phyloP scores from a whole-genome alignment of 2,797 vertebrate species.

The Pampus argenteus region DNA sequence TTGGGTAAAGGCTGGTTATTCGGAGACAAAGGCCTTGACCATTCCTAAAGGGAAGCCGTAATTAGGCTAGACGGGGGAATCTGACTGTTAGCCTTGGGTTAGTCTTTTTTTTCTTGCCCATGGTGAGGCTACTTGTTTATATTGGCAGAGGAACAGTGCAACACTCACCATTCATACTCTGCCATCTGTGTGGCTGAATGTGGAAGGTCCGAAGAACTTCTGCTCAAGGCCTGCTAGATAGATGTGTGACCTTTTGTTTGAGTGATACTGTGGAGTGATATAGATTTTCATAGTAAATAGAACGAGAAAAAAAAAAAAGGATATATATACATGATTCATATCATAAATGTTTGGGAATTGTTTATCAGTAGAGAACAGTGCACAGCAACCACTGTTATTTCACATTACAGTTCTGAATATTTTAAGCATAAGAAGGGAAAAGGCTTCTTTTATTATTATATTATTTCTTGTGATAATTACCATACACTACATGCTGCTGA shows the following conservation, averaged over 20 bases:
- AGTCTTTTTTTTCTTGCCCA: slow-evolving; percentile 53
- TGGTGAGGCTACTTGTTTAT: slow-evolving; percentile 63
- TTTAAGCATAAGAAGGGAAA: no score
- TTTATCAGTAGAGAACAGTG: no score
- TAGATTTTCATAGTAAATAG: neutral
- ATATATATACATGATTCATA: neutral
- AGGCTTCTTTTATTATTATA: neutral
- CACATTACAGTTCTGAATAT: no score
- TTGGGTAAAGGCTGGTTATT: slow-evolving; percentile 54
- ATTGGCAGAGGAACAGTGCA: slow-evolving; percentile 60
- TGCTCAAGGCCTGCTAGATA: slow-evolving; percentile 13
- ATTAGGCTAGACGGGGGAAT: slow-evolving; percentile 81
- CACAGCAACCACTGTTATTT: no score
- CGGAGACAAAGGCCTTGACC: slow-evolving; percentile 66
- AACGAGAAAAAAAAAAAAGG: no score
- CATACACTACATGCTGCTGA: neutral
- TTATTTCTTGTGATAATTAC: neutral
- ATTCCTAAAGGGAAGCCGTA: slow-evolving; percentile 70
- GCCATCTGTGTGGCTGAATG: slow-evolving; percentile 72
- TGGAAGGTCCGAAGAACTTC: slow-evolving; percentile 41
- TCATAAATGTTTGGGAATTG: no score
- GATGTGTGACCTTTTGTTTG: slow-evolving; percentile 9
- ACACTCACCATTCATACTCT: slow-evolving; percentile 52
- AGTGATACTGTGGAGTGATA: neutral
- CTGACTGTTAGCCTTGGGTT: slow-evolving; percentile 68